Base-by-base conservation (phyloP, 2,888 invertebrate genomes). In the Anagyrus pseudococci region DNA sequence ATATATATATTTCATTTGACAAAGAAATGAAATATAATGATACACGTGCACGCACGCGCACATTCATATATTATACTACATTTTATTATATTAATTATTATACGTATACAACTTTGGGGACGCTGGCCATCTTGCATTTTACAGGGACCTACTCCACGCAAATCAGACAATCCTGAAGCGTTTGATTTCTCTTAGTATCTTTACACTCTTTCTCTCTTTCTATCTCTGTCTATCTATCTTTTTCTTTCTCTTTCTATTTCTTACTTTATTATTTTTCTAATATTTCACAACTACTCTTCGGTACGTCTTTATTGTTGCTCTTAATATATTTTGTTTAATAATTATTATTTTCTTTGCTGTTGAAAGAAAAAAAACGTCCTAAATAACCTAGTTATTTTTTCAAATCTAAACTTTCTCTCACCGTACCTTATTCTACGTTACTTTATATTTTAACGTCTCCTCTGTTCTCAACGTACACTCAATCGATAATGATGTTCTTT, bases 101-200 rank as follows among this genome's bases (percentile, higher is more conserved):
- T 73, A 72, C 72, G 72, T 78, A 76, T 76, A 78, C 78, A 77
- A 78, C 80, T 80, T 79, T 79, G 79, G 80, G 80, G 79, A 80
- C 78, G 80, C 80, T 79, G 80, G 80, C 80, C 80, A 80, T 80
- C 75, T 79, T 79, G 78, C 80, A 80, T 80, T 80, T 79, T 78
- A 79, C 81, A 80, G 79, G 79, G 78, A 79, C 79, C 80, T 77
- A 78, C 75, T 80, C 78, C 80, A 66, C 55, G 79, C 78, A 80
- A 69, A 77, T 78, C 79, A 80, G 79, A 80, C 80, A 80, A 80
- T 80, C 79, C 78, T 80, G 69, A 73, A 77, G 77, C 77, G 78
- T 79, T 80, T 80, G 37, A 59, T 60, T 62, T 63, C 47, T 64
- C 22, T 59, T 57, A 60, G 53, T 63, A 55, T 65, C 56, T 67